Base-by-base conservation (phyloP, 1,140 invertebrate species). In the Vanessa atalanta region DNA sequence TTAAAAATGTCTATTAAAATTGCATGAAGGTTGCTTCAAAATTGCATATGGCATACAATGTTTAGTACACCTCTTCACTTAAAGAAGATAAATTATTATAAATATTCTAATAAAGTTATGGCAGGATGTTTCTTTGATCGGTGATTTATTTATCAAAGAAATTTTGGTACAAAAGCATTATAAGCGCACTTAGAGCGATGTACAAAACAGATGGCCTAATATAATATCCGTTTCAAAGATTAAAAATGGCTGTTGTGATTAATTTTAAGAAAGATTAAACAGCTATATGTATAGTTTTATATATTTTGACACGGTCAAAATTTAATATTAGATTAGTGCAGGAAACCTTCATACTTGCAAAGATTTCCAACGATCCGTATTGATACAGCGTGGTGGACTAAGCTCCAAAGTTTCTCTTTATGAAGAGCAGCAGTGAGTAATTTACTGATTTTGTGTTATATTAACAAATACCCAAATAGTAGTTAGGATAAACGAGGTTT, bases 131-230 rank as follows among this genome's bases (percentile, higher is more conserved):
- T 63, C 69, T 73, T 76, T 73, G 70, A 73, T 71, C 70, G 37
- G 23, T 63, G 60, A 68, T 74, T 77, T 68, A 63, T 72, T 72
- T 67, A 69, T 65, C 16, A 70, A 76, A 79, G 73, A 77, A 76
- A 72, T 76, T 73, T 79, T 53, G 71, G 64, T 71, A 73, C 73
- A 76, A 79, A 79, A 70, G 73, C 70, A 78, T 78, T 76, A 75
- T 68, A 76, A 79, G 68, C 73, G 67, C 77, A 79, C 69, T 76
- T 79, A 76, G 47, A 65, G 64, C 71, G 77, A 70, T 73, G 69
- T 74, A 69, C 55, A 50, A 63, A 70, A 76, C 77, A 79, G 71
- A 79, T 79, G 77, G 77, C 77, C 68, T 65, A 75, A 73, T 78
- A 73, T 71, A 74, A 66, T 71, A 72, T 68, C 68, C 66, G 71